Conservation (phyloP, 2,113 vertebrate genomes). For the Tachycineta bicolor region DNA sequence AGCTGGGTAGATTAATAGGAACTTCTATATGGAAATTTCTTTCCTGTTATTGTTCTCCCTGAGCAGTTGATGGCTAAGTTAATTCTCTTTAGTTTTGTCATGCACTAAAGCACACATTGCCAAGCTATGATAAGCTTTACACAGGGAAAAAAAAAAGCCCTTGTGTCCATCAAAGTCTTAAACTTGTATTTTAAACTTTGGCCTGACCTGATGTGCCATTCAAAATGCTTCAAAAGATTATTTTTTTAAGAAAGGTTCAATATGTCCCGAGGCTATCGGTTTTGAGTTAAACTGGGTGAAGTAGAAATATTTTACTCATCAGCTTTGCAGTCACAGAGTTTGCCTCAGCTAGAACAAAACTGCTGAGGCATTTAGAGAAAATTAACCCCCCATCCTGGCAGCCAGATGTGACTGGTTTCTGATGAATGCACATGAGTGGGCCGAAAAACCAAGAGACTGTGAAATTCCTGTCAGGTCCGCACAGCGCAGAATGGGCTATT, state of each 20-base stretch:
- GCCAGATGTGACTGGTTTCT: constrained; percentile 99
- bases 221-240: constrained; percentile 91
- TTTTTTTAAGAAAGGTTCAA: constrained; percentile 89
- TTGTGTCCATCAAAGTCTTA: constrained; percentile 90
- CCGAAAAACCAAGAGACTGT: constrained; percentile 99
- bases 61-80: constrained; percentile 97
- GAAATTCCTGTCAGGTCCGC: constrained; percentile 99
- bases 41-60: constrained; percentile 92
- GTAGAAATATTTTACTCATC: constrained; percentile 99
- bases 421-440: constrained; percentile 99
- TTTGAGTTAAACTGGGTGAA: constrained; percentile 99
- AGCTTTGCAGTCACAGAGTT: constrained; percentile 99
- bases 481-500: constrained; percentile 99
- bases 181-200: constrained; percentile 94
- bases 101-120: constrained; percentile 93
- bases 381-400: constrained; percentile 99
- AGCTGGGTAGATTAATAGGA: constrained; percentile 85
- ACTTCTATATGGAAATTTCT: constrained; percentile 91
- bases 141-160: constrained; percentile 75
- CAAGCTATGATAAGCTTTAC: constrained; percentile 93
- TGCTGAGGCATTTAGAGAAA: constrained; percentile 99
- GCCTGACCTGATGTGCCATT: constrained; percentile 94
- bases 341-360: constrained; percentile 99
- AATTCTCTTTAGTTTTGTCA: constrained; percentile 99
- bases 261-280: constrained; percentile 99